These are phyloP conservation scores for Parazoanthus darwini DNA, from an alignment of 92 coral and sea anemone species.

Conservation along the genomic window DNA sequence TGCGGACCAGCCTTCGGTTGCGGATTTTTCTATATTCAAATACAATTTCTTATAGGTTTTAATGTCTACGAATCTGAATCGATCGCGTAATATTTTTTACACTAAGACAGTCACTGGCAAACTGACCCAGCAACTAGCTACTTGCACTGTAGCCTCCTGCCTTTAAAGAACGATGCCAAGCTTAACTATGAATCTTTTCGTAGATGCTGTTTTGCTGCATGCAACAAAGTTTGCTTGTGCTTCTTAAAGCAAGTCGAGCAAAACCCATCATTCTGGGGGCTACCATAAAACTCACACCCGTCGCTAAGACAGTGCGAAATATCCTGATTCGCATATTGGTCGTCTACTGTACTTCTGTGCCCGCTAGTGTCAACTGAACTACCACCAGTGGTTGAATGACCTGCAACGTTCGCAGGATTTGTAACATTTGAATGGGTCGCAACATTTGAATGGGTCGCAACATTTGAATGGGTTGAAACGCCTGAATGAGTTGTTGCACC, in stretches of 20 bases:
- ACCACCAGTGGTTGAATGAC: background rate
- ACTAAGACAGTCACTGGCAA: background rate
- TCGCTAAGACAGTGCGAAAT: constrained; percentile 49
- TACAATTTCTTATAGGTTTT: too few species aligned
- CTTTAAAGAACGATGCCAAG: background rate
- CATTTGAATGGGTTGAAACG: background rate
- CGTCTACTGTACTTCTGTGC: background rate
- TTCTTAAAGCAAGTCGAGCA: constrained; percentile 82
- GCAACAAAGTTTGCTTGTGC: constrained; percentile 56
- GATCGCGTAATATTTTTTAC: background rate
- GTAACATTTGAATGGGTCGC: background rate
- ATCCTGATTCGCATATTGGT: constrained; percentile 12
- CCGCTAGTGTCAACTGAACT: background rate
- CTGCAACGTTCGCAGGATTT: constrained; percentile 7
- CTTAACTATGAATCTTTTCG: background rate
- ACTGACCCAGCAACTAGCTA: background rate
- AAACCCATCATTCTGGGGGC: constrained; percentile 73
- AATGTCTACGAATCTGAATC: background rate
- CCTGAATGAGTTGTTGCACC: constrained; percentile 16
- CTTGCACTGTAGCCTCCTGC: background rate
- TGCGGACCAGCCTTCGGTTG: background rate
- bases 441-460: background rate
- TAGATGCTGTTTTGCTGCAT: constrained; percentile 6
- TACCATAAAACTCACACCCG: constrained; percentile 83
- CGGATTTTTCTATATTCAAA: too few species aligned